Base-by-base conservation (phyloP, 1,140 invertebrate genomes). In the Scylla paramamosain region DNA sequence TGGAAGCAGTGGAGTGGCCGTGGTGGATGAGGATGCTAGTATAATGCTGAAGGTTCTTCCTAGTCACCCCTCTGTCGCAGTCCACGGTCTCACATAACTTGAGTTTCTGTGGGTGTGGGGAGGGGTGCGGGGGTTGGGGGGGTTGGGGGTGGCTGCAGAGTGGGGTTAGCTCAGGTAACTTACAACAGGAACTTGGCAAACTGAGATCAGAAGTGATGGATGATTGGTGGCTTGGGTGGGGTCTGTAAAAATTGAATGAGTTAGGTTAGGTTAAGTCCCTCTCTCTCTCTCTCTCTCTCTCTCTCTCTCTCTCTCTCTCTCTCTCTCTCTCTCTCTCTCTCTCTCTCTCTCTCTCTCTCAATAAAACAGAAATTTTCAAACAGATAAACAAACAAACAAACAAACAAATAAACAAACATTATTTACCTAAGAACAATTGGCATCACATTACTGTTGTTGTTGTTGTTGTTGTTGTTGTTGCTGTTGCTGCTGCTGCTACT, bases 141-240 rank as follows among this genome's bases (percentile, higher is more conserved):
- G 67, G 29, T 92, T 83, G 32, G 90, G 86, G 95, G 94, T 92
- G 88, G 91, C 52, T 83, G 94, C 95, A 48, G 93, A 88, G 93
- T n/a, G 89, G 88, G 95, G 93, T 88, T 94, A 91, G 52, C 93
- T 86, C n/a, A 59, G 45, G n/a, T 93, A 95, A 96, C 96, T 96
- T 95, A 96, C 96, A 90, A 95, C n/a, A 95, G 93, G 96, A 96
- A 89, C 95, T 95, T 14, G 95, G 95, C 91, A 95, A 91, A 95
- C 96, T 96, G 95, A 96, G 95, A 28, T 94, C 95, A 77, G 96
- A 96, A 28, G 96, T 96, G 52, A 96, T 94, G n/a, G 96, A 96
- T 16, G 96, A 96, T 88, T 96, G 96, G 0, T 95, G 95, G 91
- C 95, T 96, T 31, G 96, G 93, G 84, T 96, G 96, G 20, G 96